Evolutionary conservation across 2,888 invertebrate species (phyloP).

Genomic region (Poecilobothrus nobilitatus): DNA sequence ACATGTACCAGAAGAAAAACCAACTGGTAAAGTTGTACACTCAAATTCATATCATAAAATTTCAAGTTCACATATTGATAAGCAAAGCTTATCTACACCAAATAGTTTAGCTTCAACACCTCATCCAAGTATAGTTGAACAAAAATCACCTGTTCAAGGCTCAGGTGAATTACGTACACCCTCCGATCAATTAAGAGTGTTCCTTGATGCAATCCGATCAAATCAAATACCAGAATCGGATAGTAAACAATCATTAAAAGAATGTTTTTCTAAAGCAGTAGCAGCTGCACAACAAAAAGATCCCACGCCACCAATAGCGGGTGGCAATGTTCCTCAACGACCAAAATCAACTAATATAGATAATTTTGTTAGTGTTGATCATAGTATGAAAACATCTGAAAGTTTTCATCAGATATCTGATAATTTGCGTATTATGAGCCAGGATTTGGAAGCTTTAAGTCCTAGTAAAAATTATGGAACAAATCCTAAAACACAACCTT

Average conservation of each 20-base stretch:
- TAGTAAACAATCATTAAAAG: constrained; percentile 32
- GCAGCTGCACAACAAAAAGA: constrained; percentile 14
- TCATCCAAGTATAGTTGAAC: constrained; percentile 20
- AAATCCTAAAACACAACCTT: constrained; percentile 19
- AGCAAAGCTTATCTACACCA: constrained; percentile 24
- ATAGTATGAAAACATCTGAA: constrained; percentile 39
- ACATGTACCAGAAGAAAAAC: constrained; percentile 37
- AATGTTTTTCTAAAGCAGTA: constrained; percentile 5
- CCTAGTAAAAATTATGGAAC: constrained; percentile 33
- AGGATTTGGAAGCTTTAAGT: constrained; percentile 40
- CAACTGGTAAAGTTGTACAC: constrained; percentile 25
- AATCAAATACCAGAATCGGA: constrained; percentile 40
- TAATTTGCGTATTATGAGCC: constrained; percentile 42
- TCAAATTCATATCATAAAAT: constrained; percentile 12
- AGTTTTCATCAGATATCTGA: constrained; percentile 44
- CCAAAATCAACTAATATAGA: constrained; percentile 13
- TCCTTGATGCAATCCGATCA: constrained; percentile 42
- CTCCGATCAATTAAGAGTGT: constrained; percentile 41
- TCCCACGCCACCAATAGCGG: constrained; percentile 15
- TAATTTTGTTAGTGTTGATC: constrained; percentile 24
- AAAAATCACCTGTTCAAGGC: constrained; percentile 24
- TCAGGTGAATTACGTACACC: constrained; percentile 37
- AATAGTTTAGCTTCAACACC: constrained; percentile 5
- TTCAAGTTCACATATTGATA: constrained; percentile 20
- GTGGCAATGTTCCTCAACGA: constrained; percentile 11